Conservation (phyloP, 2,888 invertebrate species). For the Eristalis tenax region DNA sequence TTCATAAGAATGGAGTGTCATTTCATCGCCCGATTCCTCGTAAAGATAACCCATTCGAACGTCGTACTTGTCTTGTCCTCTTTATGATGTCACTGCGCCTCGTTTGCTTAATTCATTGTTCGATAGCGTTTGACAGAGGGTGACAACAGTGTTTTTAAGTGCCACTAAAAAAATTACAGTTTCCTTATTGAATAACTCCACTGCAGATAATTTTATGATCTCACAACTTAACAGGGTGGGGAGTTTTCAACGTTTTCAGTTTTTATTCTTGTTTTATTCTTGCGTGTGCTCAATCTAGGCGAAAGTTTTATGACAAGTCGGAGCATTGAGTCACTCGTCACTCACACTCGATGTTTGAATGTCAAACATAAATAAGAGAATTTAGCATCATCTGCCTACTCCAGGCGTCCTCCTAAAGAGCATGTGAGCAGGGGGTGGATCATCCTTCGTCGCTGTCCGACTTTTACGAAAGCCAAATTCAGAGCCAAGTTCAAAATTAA, state of each 20-base stretch:
- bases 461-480: background rate
- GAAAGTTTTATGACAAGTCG: background rate
- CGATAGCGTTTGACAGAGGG: background rate
- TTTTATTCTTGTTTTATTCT: background rate
- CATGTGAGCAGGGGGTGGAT: too few species aligned
- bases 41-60: background rate
- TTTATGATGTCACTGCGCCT: background rate
- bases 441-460: background rate
- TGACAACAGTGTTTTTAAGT: background rate
- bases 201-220: background rate
- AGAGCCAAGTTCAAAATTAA: background rate
- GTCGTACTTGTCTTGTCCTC: background rate
- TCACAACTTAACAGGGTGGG: background rate
- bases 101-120: background rate
- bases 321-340: background rate
- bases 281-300: background rate
- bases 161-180: background rate
- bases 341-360: background rate
- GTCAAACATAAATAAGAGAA: background rate
- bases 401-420: too few species aligned
- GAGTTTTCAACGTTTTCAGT: background rate
- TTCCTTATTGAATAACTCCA: background rate
- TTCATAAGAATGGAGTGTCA: background rate
- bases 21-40: background rate
- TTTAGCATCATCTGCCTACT: too few species aligned